A percentile compares a stretch with the other conserved stretches of the same genome.
Conservation (phyloP, 2,888 invertebrate species). For the Zaprionus bogoriensis region DNA sequence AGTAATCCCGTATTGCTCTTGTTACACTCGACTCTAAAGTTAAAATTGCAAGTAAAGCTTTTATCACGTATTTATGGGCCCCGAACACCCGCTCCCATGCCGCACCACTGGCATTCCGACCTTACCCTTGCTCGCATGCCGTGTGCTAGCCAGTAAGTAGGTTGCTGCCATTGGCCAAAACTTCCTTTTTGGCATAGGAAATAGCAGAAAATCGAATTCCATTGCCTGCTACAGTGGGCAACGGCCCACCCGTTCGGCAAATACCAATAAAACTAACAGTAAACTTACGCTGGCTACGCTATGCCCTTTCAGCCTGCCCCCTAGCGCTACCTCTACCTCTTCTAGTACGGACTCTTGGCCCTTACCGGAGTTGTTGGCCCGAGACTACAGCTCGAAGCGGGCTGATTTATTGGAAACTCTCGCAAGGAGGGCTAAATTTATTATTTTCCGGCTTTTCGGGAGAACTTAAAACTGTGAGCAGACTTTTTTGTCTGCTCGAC, state of each 20-base stretch:
- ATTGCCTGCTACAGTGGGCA: slow-evolving; percentile 20
- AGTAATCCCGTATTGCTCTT: slow-evolving; percentile 43
- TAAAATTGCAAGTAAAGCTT: slow-evolving; percentile 71
- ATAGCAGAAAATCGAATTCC: slow-evolving; percentile 72
- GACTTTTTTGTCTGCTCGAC: background rate
- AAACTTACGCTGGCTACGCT: slow-evolving; percentile 15
- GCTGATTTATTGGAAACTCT: slow-evolving; percentile 39
- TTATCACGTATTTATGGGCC: slow-evolving; percentile 66
- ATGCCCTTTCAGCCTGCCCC: background rate
- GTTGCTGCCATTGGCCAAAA: slow-evolving; percentile 51
- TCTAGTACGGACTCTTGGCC: background rate
- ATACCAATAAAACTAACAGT: slow-evolving; percentile 69
- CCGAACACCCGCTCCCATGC: background rate
- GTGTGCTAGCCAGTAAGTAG: slow-evolving; percentile 51
- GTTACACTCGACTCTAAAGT: slow-evolving; percentile 50
- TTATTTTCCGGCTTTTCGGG: background rate
- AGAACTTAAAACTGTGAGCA: background rate
- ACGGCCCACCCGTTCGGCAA: slow-evolving; percentile 30
- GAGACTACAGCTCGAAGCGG: background rate
- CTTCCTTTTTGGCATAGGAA: slow-evolving; percentile 67
- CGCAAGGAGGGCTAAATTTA: background rate
- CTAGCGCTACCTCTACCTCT: background rate
- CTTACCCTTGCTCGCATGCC: background rate
- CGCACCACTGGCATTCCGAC: background rate
- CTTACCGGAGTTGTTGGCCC: slow-evolving; percentile 15